Conservation (phyloP, 2,797 vertebrate species). For the Lophotriccus pileatus region DNA sequence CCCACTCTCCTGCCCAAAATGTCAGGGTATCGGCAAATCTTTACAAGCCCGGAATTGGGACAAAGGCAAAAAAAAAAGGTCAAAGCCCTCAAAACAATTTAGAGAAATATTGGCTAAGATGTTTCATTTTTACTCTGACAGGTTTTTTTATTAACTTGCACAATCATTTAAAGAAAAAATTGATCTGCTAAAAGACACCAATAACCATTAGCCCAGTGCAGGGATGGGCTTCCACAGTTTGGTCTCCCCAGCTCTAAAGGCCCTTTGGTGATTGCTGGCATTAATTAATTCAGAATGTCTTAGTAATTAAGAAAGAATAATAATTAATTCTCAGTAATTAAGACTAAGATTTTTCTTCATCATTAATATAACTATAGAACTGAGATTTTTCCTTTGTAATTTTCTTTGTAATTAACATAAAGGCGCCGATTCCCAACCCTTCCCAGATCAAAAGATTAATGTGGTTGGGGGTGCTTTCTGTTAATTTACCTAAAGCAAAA, state of each 20-base stretch:
- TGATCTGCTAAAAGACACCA: background rate
- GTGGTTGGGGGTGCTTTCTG: background rate
- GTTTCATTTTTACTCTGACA: background rate
- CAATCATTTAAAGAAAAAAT: constrained; percentile 19
- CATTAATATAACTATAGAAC: background rate
- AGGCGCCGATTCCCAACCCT: background rate
- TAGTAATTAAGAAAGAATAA: background rate
- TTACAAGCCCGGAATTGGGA: background rate
- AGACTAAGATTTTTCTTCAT: background rate
- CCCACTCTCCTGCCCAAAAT: background rate
- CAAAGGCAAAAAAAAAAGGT: constrained; percentile 6
- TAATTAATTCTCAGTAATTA: background rate
- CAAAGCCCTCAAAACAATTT: constrained; percentile 21
- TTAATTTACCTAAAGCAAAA: background rate
- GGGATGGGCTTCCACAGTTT: background rate
- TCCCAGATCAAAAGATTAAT: background rate
- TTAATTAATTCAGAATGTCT: background rate
- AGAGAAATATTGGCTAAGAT: background rate
- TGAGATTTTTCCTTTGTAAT: background rate
- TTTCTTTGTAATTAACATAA: background rate
- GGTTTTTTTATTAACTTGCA: constrained; percentile 8
- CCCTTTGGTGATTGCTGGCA: background rate
- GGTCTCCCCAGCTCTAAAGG: background rate
- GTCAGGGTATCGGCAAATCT: background rate
- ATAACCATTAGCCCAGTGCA: background rate